Percentiles rank a stretch among this genome's conserved stretches.
Evolutionary conservation across 2,113 vertebrate genomes (phyloP).

Genomic region (Cheilinus undulatus): DNA sequence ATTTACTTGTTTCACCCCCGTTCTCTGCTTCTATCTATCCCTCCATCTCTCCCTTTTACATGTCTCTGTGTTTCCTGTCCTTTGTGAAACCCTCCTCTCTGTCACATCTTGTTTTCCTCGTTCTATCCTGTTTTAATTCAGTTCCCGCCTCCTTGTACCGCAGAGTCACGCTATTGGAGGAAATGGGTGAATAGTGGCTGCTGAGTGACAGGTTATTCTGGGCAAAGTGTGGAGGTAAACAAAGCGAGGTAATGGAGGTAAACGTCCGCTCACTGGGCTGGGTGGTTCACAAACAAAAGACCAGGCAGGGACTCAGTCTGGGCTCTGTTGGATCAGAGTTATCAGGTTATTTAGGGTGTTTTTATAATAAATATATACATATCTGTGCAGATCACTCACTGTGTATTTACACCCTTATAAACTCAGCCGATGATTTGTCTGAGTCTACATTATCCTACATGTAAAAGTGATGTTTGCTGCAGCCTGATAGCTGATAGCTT

Average conservation of each 20-base stretch:
- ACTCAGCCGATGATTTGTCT: no score
- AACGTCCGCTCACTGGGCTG: constrained; percentile 57
- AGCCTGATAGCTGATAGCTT: no score
- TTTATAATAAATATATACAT: no score
- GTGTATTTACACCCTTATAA: no score
- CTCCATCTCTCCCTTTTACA: constrained; percentile 54
- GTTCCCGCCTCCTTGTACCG: constrained; percentile 48
- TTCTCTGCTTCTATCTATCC: constrained; percentile 45
- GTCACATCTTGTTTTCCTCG: constrained; percentile 81
- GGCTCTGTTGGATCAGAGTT: no score
- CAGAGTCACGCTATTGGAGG: constrained; percentile 82
- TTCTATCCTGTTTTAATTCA: constrained; percentile 79
- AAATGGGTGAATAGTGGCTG: constrained; percentile 72
- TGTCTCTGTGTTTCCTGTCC: constrained; percentile 77
- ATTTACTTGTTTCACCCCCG: constrained; percentile 21
- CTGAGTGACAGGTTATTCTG: constrained; percentile 82
- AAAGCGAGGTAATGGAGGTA: constrained; percentile 77
- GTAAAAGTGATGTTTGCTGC: no score
- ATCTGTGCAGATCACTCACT: no score
- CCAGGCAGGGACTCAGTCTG: constrained; percentile 1
- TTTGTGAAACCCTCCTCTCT: constrained; percentile 75
- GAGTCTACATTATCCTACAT: no score
- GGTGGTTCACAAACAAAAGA: constrained; percentile 67
- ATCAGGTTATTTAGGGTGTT: no score
- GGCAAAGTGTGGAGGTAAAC: constrained; percentile 69